A percentile compares a stretch with the other conserved stretches of the same genome.
These are phyloP conservation scores for Athene noctua DNA, from an alignment of 2,113 vertebrate species.

Conservation along the genomic window DNA sequence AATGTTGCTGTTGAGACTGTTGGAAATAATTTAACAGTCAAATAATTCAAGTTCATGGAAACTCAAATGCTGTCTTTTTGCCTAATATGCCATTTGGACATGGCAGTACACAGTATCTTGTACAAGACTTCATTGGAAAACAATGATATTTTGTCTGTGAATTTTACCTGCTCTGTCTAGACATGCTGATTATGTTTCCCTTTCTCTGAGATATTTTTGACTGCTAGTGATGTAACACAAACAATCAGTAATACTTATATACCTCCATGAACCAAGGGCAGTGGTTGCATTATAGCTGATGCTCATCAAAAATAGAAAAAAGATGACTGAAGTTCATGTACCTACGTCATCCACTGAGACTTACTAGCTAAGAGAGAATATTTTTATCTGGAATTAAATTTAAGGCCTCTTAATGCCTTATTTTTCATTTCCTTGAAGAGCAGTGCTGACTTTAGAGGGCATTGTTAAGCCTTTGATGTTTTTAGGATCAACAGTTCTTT, in stretches of 20 bases:
- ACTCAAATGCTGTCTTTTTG: background rate
- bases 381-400: background rate
- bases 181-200: background rate
- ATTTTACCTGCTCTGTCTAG: constrained; percentile 56
- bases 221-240: constrained; percentile 42
- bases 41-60: background rate
- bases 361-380: background rate
- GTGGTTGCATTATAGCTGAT: background rate
- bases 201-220: constrained; percentile 38
- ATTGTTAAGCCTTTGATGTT: constrained; percentile 28
- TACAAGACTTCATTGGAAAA: constrained; percentile 44
- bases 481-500: constrained; percentile 24
- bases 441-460: constrained; percentile 6
- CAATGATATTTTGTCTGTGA: constrained; percentile 34
- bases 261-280: background rate
- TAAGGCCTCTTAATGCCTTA: background rate
- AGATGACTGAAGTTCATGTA: background rate
- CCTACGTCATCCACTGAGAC: background rate
- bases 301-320: constrained; percentile 16
- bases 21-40: background rate
- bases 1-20: background rate
- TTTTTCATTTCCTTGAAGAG: constrained; percentile 37
- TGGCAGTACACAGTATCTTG: background rate
- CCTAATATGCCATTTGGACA: background rate
- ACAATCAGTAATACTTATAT: constrained; percentile 24